Conservation (phyloP, 2,113 vertebrate genomes). For the Corvus moneduloides region DNA sequence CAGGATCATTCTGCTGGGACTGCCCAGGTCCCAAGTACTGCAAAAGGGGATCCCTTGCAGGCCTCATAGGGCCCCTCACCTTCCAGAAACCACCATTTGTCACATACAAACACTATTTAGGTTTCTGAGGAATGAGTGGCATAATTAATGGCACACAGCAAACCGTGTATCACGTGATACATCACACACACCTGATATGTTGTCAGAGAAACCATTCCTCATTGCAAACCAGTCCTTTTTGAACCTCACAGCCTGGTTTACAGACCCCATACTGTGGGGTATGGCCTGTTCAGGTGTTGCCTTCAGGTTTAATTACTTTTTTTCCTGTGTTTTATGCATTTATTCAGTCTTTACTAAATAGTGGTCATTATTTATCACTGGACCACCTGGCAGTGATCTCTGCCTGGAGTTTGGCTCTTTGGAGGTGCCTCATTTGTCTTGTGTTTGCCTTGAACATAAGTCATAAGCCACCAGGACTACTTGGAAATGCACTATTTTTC, state of each 20-base stretch:
- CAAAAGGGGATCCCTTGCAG: accelerated
- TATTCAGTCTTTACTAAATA: background rate
- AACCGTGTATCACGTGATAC: accelerated
- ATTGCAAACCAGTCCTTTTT: background rate
- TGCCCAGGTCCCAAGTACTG: accelerated
- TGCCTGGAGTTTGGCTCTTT: background rate
- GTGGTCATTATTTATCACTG: background rate
- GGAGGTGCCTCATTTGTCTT: background rate
- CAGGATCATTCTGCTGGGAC: background rate
- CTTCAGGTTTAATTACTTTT: background rate
- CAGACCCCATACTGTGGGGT: background rate
- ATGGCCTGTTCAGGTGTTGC: background rate
- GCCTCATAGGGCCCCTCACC: accelerated
- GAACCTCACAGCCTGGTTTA: background rate
- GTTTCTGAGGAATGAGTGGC: background rate
- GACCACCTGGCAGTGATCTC: background rate
- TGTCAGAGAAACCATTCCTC: background rate
- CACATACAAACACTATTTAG: background rate
- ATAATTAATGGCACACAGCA: background rate
- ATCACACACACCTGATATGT: background rate
- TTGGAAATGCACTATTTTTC: background rate
- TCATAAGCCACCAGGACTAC: background rate
- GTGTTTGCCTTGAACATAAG: background rate
- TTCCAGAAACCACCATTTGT: background rate
- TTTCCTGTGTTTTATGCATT: background rate